phyloP scores from a whole-genome alignment of 2,888 invertebrate species.

The Drosophila sordidula region DNA sequence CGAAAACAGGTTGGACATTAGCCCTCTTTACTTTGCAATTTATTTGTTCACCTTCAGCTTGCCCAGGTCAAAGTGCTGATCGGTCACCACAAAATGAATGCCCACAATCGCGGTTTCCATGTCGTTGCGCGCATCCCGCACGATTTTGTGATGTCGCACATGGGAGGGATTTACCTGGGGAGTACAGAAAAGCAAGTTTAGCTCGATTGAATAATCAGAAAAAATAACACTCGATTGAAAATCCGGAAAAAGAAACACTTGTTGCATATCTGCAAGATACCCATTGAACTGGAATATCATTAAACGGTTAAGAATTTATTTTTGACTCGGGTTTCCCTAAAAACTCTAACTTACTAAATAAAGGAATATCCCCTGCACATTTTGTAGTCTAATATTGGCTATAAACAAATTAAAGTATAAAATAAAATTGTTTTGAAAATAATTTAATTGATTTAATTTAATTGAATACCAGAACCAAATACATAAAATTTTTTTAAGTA shows the following conservation, averaged over 20 bases:
- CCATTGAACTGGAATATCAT: too few species aligned
- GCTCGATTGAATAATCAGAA: neutral
- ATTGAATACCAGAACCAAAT: too few species aligned
- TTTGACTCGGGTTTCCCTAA: too few species aligned
- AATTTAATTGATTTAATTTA: too few species aligned
- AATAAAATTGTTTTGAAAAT: too few species aligned
- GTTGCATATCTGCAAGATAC: too few species aligned
- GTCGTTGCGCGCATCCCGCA: slow-evolving; percentile 81
- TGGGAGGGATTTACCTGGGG: slow-evolving; percentile 82
- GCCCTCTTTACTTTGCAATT: neutral
- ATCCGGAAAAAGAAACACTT: neutral
- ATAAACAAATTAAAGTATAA: too few species aligned
- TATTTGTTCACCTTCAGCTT: slow-evolving; percentile 85
- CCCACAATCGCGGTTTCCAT: slow-evolving; percentile 86
- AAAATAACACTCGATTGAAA: neutral
- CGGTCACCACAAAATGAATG: slow-evolving; percentile 86
- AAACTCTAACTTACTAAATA: too few species aligned
- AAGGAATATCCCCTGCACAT: too few species aligned
- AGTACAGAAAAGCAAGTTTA: neutral
- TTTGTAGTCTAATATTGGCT: too few species aligned
- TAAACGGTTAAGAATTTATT: too few species aligned
- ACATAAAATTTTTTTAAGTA: too few species aligned
- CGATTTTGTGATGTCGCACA: slow-evolving; percentile 82
- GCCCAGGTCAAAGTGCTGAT: slow-evolving; percentile 86
- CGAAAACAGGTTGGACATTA: neutral